Evolutionary conservation across 1,140 invertebrate species (phyloP), one percentile per base, ranked within the genome.

Genomic region (Diachasma alloeum): DNA sequence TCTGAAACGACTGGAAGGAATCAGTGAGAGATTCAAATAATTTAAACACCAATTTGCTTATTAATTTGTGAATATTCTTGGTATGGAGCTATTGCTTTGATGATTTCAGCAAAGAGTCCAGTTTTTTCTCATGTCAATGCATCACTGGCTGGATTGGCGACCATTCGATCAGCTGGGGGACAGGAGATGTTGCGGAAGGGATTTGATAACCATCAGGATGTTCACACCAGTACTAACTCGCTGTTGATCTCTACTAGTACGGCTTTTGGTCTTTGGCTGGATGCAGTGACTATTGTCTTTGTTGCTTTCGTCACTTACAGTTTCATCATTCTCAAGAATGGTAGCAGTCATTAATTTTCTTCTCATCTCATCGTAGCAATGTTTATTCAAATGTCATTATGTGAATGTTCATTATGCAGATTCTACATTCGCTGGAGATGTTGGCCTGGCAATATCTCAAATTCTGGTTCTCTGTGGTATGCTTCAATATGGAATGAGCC

Each of bases 401-500:
- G 63, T 67, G 68, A 9, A 56, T 59, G 36, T 24, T 42, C 17
- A 24, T 9, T 63, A 17, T 26, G 74, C 66, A 80, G 88, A 48
- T 71, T 80, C 79, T 22, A 86, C 81, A 26, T 86, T 80, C 26
- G 81, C 84, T 36, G 83, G 87, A 10, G 87, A 86, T 76, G 88
- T 87, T 9, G 87, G 86, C 17, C 77, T 88, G 15, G 88, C 86
- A 15, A 75, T 89, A n/a, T 88, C 86, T 0, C 87, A 88, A 76
- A 84, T 86, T 36, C 56, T 87, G 1, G 85, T 89, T 68, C 89
- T 98, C 36, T 96, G 94, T 71, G 95, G 95, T 15, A 95, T 96
- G 93, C 91, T 97, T 73, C 96, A 97, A 85, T 94, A 94, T 89
- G 95, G 95, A 11, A 94, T 97, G 72, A 91, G 95, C 66, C 95